Evolutionary conservation across 2,888 invertebrate genomes (phyloP).

Genomic region (Cataglyphis altisquamis): DNA sequence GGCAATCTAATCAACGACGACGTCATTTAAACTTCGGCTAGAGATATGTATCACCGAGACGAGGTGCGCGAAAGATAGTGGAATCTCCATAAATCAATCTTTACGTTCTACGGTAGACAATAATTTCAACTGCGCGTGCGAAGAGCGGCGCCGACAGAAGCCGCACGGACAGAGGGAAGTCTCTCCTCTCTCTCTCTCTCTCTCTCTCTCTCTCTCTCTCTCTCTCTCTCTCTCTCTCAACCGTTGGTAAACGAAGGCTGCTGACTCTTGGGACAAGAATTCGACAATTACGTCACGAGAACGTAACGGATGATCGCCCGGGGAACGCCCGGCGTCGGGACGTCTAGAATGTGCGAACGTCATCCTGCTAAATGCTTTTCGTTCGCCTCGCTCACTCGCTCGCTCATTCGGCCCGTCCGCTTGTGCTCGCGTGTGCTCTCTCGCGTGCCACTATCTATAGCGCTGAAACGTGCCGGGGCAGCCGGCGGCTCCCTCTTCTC

Average conservation of each 20-base stretch:
- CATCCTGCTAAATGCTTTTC: conserved; percentile 84
- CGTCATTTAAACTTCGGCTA: background rate
- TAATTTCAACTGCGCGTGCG: conserved; percentile 62
- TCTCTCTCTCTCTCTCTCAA: conserved; percentile 11
- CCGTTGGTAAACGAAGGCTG: conserved; percentile 60
- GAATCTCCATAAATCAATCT: conserved; percentile 65
- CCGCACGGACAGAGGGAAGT: conserved; percentile 43
- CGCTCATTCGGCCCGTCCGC: conserved; percentile 39
- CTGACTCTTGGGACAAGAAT: conserved; percentile 79
- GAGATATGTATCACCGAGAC: background rate
- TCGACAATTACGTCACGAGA: conserved; percentile 85
- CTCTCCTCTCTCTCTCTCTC: background rate
- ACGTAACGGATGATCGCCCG: conserved; percentile 85
- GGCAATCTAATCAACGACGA: conserved; percentile 4
- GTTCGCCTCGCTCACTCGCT: conserved; percentile 60
- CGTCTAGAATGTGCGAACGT: conserved; percentile 85
- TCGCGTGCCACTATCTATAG: conserved; percentile 74
- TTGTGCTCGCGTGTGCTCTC: conserved; percentile 43
- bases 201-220: too few relatives aligned
- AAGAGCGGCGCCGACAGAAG: conserved; percentile 41
- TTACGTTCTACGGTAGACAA: conserved; percentile 54
- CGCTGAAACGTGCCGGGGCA: conserved; percentile 71
- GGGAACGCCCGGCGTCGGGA: conserved; percentile 74
- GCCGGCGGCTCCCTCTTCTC: conserved; percentile 54
- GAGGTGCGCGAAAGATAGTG: conserved; percentile 52